Base-by-base conservation (phyloP, 2,888 invertebrate species). In the Poecilobothrus nobilitatus region DNA sequence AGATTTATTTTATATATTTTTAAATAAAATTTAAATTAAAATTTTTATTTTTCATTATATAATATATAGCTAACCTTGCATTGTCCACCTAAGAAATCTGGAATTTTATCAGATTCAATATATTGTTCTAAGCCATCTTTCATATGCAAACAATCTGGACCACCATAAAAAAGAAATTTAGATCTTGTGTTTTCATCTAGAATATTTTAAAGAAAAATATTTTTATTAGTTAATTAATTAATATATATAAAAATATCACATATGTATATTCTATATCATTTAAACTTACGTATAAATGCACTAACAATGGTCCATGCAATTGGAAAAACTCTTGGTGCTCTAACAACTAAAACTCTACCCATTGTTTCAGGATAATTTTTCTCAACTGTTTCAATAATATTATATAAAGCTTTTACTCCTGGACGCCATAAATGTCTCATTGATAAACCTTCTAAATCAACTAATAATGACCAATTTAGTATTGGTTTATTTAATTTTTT, bases 351-450 rank as follows among this genome's bases (percentile, higher is more conserved):
- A 71, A 96, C 92, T 61, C 92, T 84, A 1, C 94, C 94, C 90
- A 96, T 91, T 12, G 95, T 96, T 84, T 97, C 96, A 1, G 96
- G 96, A 83, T 97, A 97, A 83, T 96, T 95, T 65, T 91, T 91
- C 81, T 96, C 94, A 34, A 95, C 94, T 66, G 94, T 91, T 81
- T 92, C 91, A 74, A 91, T 91, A 72, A 91, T 87, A 71, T 85
- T 77, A 8, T 81, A 76, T 73, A 91, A 80, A 0, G 90, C 89
- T 75, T 89, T 88, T 72, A 97, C 91, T 33, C 96, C 96, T 0
- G 96, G 96, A 73, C 95, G 84, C 96, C 96, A 97, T 71, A 97
- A 84, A 82, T 97, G 96, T 4, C 96, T 86, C 95, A 97, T 95
- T 81, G 94, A 95, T 68, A 97, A 85, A 0, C 95, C 95, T 80